Conservation (phyloP, 2,888 invertebrate species). For the Andrena haemorrhoa region DNA sequence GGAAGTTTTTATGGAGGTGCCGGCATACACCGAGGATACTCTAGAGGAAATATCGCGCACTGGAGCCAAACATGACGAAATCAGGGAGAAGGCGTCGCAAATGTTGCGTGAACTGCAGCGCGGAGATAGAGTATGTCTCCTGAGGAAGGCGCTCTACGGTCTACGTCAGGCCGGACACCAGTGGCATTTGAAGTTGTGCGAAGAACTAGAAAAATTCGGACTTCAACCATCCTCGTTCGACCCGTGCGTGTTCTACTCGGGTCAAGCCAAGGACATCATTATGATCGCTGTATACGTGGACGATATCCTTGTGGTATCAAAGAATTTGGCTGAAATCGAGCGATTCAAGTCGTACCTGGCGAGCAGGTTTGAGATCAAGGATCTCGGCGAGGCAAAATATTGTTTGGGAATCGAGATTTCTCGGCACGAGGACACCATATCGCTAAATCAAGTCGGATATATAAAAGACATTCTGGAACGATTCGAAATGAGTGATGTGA, state of each 20-base stretch:
- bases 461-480: background rate
- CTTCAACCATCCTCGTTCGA: background rate
- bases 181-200: constrained; percentile 1
- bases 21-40: background rate
- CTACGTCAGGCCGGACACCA: constrained; percentile 1
- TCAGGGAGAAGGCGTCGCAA: background rate
- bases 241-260: background rate
- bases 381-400: background rate
- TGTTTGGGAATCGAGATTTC: constrained; percentile 7
- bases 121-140: background rate
- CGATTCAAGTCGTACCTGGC: background rate
- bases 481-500: background rate
- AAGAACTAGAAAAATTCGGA: background rate
- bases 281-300: constrained; percentile 13
- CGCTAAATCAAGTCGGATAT: background rate
- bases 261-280: background rate
- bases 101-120: background rate
- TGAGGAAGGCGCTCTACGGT: constrained; percentile 13
- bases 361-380: constrained; percentile 3
- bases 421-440: background rate
- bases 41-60: background rate
- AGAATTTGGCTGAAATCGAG: background rate
- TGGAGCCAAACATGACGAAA: background rate
- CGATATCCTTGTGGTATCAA: background rate
- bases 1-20: constrained; percentile 11